phyloP scores from a whole-genome alignment of 2,113 vertebrate genomes.

The Amphiprion percula region DNA sequence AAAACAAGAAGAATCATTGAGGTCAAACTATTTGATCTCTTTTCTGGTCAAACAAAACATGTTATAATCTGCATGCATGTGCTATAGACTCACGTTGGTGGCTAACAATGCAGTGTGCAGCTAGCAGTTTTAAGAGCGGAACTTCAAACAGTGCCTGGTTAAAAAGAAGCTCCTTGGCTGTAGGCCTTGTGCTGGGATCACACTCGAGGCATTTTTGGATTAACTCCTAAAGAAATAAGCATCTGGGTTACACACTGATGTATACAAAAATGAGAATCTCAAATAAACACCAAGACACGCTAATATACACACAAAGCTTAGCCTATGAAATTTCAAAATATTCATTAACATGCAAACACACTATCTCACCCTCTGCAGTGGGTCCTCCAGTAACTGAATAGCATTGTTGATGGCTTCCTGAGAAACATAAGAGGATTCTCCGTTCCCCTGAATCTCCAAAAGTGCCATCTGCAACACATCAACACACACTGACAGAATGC shows the following conservation, averaged over 20 bases:
- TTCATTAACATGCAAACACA: background rate
- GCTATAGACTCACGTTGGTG: slow-evolving; percentile 92
- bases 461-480: slow-evolving; percentile 91
- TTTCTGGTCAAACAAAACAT: background rate
- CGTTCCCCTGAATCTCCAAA: slow-evolving; percentile 96
- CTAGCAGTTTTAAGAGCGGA: slow-evolving; percentile 93
- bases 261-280: background rate
- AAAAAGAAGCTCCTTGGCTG: slow-evolving; percentile 94
- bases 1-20: background rate
- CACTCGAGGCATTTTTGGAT: slow-evolving; percentile 95
- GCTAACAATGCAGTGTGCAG: slow-evolving; percentile 95
- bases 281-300: background rate
- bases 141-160: slow-evolving; percentile 97
- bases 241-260: background rate
- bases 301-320: background rate
- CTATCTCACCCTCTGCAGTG: slow-evolving; percentile 92
- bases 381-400: slow-evolving; percentile 95
- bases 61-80: background rate
- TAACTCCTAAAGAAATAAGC: slow-evolving; percentile 87
- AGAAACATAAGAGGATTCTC: slow-evolving; percentile 94
- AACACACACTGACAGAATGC: background rate
- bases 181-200: slow-evolving; percentile 90
- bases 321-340: background rate
- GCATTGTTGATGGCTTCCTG: slow-evolving; percentile 96
- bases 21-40: background rate